Percentiles rank a stretch among this genome's conserved stretches.
Conservation (phyloP, 1,140 invertebrate genomes). For the Piezodorus guildinii region DNA sequence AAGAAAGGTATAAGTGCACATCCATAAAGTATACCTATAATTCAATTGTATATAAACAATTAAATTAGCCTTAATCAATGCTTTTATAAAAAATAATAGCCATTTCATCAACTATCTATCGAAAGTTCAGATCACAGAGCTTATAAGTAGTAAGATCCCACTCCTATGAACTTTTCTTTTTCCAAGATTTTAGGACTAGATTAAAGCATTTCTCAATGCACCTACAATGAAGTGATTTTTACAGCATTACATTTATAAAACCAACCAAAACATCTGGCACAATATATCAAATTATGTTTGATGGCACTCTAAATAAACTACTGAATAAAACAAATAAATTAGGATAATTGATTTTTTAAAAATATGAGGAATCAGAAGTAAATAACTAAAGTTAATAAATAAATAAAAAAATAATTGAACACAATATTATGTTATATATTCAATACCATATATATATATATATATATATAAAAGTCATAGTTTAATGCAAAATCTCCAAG, state of each 20-base stretch:
- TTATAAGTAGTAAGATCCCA: constrained; percentile 24
- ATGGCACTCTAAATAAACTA: too few species aligned
- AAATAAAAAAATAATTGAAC: too few species aligned
- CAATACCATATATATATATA: too few species aligned
- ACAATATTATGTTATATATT: too few species aligned
- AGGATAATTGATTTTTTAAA: too few species aligned
- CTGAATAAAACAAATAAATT: too few species aligned
- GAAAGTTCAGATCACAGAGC: constrained; percentile 25
- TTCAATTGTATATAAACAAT: background rate
- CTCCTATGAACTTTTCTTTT: constrained; percentile 20
- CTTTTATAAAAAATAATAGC: background rate
- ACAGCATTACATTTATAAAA: constrained; percentile 22
- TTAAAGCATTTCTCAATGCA: constrained; percentile 23
- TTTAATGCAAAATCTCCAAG: too few species aligned
- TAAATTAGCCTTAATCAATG: background rate
- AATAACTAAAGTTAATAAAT: too few species aligned
- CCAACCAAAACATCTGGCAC: constrained; percentile 27
- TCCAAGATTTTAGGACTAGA: constrained; percentile 24
- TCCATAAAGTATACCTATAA: too few species aligned
- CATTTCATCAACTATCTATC: constrained; percentile 21
- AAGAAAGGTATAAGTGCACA: too few species aligned
- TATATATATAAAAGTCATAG: too few species aligned
- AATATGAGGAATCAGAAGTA: too few species aligned
- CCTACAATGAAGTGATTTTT: constrained; percentile 23
- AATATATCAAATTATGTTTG: constrained; percentile 17